Conservation (phyloP, 1,140 invertebrate species). For the Sipha flava region DNA sequence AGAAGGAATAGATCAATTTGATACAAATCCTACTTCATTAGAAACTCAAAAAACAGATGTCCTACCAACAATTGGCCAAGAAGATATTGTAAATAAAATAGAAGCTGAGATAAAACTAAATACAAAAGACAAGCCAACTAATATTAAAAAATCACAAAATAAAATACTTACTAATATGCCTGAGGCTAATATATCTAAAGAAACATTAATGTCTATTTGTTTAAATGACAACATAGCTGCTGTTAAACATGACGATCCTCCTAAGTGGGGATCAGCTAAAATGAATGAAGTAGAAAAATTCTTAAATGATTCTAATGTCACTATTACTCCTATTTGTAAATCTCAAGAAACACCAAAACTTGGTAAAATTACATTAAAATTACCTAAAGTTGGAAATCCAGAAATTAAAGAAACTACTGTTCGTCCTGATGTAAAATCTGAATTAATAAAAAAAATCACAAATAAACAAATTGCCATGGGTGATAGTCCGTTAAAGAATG, state of each 20-base stretch:
- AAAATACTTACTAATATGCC: not conserved
- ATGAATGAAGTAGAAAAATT: conserved; percentile 32
- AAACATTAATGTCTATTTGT: not conserved
- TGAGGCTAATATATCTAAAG: not conserved
- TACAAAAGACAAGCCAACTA: not conserved
- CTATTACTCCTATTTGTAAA: conserved; percentile 13
- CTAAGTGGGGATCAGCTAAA: conserved; percentile 21
- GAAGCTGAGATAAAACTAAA: not conserved
- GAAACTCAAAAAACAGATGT: not conserved
- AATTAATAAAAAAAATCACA: conserved; percentile 32
- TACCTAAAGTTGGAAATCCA: conserved; percentile 32
- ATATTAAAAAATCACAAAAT: not conserved
- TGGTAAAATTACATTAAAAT: conserved; percentile 34
- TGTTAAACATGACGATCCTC: not conserved
- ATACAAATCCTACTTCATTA: not conserved
- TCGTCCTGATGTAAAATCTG: conserved; percentile 7
- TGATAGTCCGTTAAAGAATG: conserved; percentile 12
- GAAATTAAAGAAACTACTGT: conserved; percentile 33
- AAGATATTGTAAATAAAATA: conserved; percentile 12
- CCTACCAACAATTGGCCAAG: not conserved
- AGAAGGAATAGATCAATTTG: not conserved
- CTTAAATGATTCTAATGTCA: conserved; percentile 29
- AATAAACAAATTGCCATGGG: conserved; percentile 11
- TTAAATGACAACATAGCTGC: not conserved
- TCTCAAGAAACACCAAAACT: conserved; percentile 32